These are phyloP conservation scores for Pituophis catenifer DNA, from an alignment of 2,113 vertebrate genomes.

Conservation along the genomic window DNA sequence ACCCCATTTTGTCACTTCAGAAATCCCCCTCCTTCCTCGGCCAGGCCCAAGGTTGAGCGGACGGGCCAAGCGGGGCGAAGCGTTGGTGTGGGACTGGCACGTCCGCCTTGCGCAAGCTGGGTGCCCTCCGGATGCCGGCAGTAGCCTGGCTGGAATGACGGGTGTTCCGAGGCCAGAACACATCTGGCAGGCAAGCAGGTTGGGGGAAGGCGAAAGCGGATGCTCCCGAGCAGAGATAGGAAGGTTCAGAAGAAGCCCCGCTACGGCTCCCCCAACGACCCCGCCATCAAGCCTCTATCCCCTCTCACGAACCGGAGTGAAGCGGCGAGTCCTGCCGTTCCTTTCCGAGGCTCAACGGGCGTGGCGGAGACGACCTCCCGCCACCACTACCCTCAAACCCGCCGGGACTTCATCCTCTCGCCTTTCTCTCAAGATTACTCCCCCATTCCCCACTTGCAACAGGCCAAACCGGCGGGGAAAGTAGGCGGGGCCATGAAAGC, in stretches of 20 bases:
- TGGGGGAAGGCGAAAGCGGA: background rate
- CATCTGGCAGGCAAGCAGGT: background rate
- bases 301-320: background rate
- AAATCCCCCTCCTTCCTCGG: background rate
- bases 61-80: no score
- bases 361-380: background rate
- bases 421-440: background rate
- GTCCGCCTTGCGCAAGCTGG: background rate
- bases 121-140: background rate
- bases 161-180: background rate
- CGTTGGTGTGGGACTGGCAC: background rate
- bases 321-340: background rate
- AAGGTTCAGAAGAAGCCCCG: background rate
- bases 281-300: background rate
- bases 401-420: background rate
- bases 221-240: background rate
- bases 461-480: conserved; percentile 10
- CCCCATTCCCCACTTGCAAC: background rate
- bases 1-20: background rate
- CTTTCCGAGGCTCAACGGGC: background rate
- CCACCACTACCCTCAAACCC: background rate
- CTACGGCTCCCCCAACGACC: background rate
- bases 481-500: background rate
- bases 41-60: background rate
- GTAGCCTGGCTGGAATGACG: background rate